Evolutionary conservation across 2,888 invertebrate species (phyloP), one percentile per base, ranked within the genome.

Genomic region (Epinotia ramella): DNA sequence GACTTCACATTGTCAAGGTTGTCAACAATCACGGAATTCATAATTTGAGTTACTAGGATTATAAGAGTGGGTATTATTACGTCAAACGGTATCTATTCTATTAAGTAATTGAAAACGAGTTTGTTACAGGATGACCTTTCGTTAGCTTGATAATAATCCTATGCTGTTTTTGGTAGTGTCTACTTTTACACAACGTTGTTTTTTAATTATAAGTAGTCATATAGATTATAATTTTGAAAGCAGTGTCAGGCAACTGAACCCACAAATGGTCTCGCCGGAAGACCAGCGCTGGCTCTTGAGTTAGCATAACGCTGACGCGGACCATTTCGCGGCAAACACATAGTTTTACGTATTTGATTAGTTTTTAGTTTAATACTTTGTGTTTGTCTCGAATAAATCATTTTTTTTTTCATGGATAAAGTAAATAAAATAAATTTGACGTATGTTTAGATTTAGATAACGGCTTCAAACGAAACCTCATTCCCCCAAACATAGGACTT

Each of bases 401-500:
- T n/a, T n/a, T n/a, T 20, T 20, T 20, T 20, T 28, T 28, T 28
- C 3, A 2, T 28, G 18, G 18, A 44, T 44, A 44, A 12, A 18
- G 12, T 44, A 12, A 18, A 63, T 33, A n/a, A 18, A 18, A 40
- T 9, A 16, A 5, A 6, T 33, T 62, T 33, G 33, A 4, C 33
- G 24, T n/a, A n/a, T 62, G 0, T 40, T 11, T 40, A 20, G 13
- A 24, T 62, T 11, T 20, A 49, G 49, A 49, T 16, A 64, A 65
- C 24, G 7, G 53, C 53, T 53, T 53, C 53, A 0, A n/a, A 53
- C 16, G 6, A 49, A 49, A 33, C 33, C 49, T 49, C 12, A 16
- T 16, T 28, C 5, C n/a, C 9, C 16, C 13, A 28, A 44, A 40
- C 40, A 20, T 40, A 33, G 40, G 73, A 87, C 94, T 90, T 86